A percentile compares a stretch with the other conserved stretches of the same genome.
phyloP scores from a whole-genome alignment of 2,797 vertebrate species.

The Gobionotothen gibberifrons region DNA sequence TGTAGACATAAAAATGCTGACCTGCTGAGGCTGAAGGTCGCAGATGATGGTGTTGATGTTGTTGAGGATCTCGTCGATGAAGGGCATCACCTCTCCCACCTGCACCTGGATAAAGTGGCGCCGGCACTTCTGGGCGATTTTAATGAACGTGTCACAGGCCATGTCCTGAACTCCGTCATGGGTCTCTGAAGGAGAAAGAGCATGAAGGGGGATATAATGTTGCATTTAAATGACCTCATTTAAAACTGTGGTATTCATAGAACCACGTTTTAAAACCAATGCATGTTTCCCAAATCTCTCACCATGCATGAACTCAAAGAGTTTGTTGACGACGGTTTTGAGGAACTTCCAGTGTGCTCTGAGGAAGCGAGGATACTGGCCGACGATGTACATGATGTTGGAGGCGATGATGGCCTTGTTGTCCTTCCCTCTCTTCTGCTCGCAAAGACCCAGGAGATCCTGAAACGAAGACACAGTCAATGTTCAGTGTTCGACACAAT shows the following conservation, averaged over 20 bases:
- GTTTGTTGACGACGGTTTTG: slow-evolving; percentile 98
- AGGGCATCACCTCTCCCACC: slow-evolving; percentile 99
- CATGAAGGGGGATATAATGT: accelerated
- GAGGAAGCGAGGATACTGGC: slow-evolving; percentile 97
- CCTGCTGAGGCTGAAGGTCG: slow-evolving; percentile 98
- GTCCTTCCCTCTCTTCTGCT: slow-evolving; percentile 98
- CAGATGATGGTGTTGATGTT: slow-evolving; percentile 99
- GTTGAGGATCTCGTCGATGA: slow-evolving; percentile 98
- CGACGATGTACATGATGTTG: slow-evolving; percentile 99
- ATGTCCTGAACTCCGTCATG: slow-evolving; percentile 99
- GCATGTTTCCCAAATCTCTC: slow-evolving; percentile 54
- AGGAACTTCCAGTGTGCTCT: slow-evolving; percentile 99
- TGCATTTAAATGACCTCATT: background rate
- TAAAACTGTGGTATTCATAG: background rate
- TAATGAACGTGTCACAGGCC: slow-evolving; percentile 99
- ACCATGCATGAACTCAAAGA: slow-evolving; percentile 99
- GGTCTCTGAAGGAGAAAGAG: slow-evolving; percentile 87
- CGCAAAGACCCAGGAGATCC: slow-evolving; percentile 97
- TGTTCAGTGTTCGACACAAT: background rate
- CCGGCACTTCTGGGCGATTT: slow-evolving; percentile 98
- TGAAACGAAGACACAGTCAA: slow-evolving; percentile 56
- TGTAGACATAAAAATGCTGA: slow-evolving; percentile 56
- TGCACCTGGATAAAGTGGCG: slow-evolving; percentile 99
- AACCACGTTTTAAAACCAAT: background rate
- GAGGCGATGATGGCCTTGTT: slow-evolving; percentile 99